phyloP scores from a whole-genome alignment of 2,888 invertebrate species.

The Limenitis camilla region DNA sequence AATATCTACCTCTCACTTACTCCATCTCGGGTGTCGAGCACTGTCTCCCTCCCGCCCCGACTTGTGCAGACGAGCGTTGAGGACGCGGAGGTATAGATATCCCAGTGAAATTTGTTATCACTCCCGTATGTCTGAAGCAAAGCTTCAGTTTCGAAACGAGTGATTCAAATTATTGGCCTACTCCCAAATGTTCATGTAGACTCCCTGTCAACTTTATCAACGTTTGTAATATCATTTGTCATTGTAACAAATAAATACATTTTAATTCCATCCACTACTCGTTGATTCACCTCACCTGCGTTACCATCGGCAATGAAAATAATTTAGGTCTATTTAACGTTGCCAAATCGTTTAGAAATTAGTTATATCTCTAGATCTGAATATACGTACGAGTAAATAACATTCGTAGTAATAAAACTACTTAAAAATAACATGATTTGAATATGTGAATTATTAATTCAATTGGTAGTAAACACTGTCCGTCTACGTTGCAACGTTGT shows the following conservation, averaged over 20 bases:
- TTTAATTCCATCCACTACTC: not conserved
- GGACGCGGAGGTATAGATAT: constrained; percentile 34
- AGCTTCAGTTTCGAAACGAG: constrained; percentile 11
- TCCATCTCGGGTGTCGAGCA: constrained; percentile 32
- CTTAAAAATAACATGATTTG: not conserved
- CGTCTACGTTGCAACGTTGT: constrained; percentile 29
- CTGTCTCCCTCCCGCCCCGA: constrained; percentile 46
- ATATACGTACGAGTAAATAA: not conserved
- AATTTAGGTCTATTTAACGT: too few relatives aligned
- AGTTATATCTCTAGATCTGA: too few relatives aligned
- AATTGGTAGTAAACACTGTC: constrained; percentile 13
- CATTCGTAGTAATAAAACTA: not conserved
- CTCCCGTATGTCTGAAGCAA: constrained; percentile 15
- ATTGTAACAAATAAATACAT: not conserved
- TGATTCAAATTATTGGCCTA: constrained; percentile 8
- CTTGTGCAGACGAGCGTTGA: constrained; percentile 40
- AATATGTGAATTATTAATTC: constrained; percentile 1
- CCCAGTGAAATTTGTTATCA: constrained; percentile 27
- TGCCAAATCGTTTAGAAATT: too few relatives aligned
- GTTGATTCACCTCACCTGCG: not conserved
- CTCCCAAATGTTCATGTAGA: not conserved
- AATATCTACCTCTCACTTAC: constrained; percentile 61
- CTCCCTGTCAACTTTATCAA: not conserved
- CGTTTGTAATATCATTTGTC: not conserved
- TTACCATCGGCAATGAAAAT: not conserved